Conservation (phyloP, 2,113 vertebrate genomes). For the Vireo altiloquus region DNA sequence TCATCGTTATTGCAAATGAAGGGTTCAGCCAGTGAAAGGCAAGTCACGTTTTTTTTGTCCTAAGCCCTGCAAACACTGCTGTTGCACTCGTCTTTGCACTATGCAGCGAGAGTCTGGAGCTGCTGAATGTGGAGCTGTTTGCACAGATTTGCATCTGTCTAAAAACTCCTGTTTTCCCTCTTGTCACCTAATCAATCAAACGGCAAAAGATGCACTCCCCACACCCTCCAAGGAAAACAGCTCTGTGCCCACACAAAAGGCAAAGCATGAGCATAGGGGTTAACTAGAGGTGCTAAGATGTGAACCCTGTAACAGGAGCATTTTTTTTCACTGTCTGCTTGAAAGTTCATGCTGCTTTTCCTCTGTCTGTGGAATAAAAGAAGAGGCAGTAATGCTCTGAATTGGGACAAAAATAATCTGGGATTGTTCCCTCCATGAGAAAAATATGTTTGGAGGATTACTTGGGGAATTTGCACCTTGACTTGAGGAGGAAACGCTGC, state of each 20-base stretch:
- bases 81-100: background rate
- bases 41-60: slow-evolving; percentile 39
- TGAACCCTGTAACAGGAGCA: background rate
- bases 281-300: background rate
- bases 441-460: background rate
- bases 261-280: background rate
- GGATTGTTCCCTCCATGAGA: background rate
- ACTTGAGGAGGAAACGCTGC: background rate
- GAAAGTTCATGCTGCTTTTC: slow-evolving; percentile 7
- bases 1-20: slow-evolving; percentile 49
- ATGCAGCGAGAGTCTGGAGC: background rate
- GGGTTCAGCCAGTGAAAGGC: slow-evolving; percentile 28
- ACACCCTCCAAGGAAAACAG: background rate
- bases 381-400: background rate
- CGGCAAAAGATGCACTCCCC: background rate
- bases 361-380: background rate
- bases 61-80: slow-evolving; percentile 33
- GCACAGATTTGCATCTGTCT: background rate
- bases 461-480: background rate
- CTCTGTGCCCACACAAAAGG: background rate
- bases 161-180: background rate
- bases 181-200: slow-evolving; percentile 24
- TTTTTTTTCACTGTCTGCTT: background rate
- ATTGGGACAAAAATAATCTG: background rate
- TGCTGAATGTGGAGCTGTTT: slow-evolving; percentile 5